These are phyloP conservation scores for Python bivittatus DNA, from an alignment of 2,113 vertebrate species.

Conservation along the genomic window DNA sequence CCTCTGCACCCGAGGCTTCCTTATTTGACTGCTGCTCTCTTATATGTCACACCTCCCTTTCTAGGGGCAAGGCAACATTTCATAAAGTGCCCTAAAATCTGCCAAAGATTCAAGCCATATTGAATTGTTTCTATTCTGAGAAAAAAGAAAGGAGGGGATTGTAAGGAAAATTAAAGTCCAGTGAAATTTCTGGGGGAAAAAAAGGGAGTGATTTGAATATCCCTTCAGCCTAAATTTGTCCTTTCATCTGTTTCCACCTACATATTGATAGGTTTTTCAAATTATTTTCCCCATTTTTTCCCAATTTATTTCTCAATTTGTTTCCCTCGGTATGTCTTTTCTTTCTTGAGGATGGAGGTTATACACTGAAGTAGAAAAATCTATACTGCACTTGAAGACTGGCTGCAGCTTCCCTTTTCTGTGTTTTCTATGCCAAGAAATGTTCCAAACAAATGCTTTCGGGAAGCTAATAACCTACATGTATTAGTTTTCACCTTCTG, in stretches of 20 bases:
- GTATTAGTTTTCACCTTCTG: background rate
- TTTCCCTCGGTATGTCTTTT: background rate
- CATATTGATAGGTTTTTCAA: background rate
- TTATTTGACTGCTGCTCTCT: background rate
- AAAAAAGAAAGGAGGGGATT: background rate
- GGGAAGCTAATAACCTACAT: background rate
- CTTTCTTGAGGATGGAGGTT: background rate
- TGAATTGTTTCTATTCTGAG: background rate
- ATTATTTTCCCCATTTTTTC: background rate
- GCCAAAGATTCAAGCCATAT: background rate
- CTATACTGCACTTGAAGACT: background rate
- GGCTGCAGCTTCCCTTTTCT: background rate
- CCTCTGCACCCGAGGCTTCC: background rate
- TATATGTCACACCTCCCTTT: background rate
- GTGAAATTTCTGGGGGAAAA: background rate
- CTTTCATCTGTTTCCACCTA: background rate
- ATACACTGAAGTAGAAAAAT: background rate
- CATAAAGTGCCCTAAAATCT: background rate
- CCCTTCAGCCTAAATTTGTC: background rate
- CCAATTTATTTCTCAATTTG: background rate
- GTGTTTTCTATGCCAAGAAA: background rate
- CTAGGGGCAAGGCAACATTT: background rate
- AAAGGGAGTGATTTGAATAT: background rate
- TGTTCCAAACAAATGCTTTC: background rate
- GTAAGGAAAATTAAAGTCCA: background rate